A percentile compares a stretch with the other conserved stretches of the same genome.
These are phyloP conservation scores for Psylliodes chrysocephalus DNA, from an alignment of 2,888 invertebrate species.

Conservation along the genomic window DNA sequence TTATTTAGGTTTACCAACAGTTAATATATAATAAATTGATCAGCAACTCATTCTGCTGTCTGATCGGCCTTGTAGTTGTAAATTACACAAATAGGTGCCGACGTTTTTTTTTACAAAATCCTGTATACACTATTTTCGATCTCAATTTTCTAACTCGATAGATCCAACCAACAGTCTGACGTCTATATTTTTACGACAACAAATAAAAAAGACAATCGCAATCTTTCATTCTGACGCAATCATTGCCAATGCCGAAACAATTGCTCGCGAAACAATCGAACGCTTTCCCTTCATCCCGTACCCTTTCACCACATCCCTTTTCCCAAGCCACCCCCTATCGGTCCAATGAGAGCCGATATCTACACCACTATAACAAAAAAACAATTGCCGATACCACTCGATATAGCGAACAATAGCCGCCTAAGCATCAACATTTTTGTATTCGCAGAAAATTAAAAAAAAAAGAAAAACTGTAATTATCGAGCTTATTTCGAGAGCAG, in stretches of 20 bases:
- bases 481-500: slow-evolving; percentile 45
- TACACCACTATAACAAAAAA: slow-evolving; percentile 8
- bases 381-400: slow-evolving; percentile 19
- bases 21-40: too few species aligned
- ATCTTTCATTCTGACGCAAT: slow-evolving; percentile 6
- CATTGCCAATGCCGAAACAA: background rate
- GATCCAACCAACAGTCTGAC: too few species aligned
- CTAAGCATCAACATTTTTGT: slow-evolving; percentile 40
- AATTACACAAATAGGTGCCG: too few species aligned
- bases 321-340: background rate
- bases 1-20: too few species aligned
- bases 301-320: background rate
- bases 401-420: slow-evolving; percentile 37
- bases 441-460: slow-evolving; percentile 43
- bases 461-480: slow-evolving; percentile 45
- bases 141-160: too few species aligned
- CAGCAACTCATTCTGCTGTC: too few species aligned
- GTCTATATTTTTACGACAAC: too few species aligned
- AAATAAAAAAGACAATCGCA: background rate
- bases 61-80: too few species aligned
- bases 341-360: slow-evolving; percentile 8
- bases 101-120: too few species aligned
- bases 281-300: background rate
- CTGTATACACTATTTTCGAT: too few species aligned
- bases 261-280: background rate